Evolutionary conservation across 2,888 invertebrate species (phyloP).

Genomic region (Lamellibrachia columna): DNA sequence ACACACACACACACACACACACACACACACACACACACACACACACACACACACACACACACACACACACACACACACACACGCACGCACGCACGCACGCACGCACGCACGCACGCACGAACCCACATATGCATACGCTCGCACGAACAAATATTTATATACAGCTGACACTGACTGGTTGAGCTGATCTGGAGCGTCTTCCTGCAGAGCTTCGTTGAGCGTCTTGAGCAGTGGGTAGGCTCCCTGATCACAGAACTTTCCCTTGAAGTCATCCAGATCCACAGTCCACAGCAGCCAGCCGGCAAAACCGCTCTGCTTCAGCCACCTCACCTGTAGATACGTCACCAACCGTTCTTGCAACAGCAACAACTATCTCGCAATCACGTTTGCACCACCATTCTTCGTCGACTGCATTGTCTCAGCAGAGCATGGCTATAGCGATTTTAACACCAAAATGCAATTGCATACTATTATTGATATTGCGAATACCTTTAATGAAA

Average conservation of each 20-base stretch:
- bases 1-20: not conserved
- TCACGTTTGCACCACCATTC: too few species aligned
- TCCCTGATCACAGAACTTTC: not conserved
- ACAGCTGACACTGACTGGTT: not conserved
- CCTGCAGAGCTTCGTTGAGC: not conserved
- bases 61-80: not conserved
- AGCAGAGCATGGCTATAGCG: too few species aligned
- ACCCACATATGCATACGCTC: not conserved
- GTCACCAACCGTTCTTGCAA: not conserved
- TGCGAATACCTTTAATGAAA: too few species aligned
- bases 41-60: not conserved
- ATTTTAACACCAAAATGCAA: too few species aligned
- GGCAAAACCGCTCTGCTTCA: not conserved
- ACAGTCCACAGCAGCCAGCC: not conserved
- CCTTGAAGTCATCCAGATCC: not conserved
- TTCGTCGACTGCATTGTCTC: too few species aligned
- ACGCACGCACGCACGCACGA: not conserved
- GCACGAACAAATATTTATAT: too few species aligned
- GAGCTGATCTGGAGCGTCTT: not conserved
- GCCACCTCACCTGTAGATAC: not conserved
- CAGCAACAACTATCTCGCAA: not conserved
- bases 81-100: not conserved
- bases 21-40: not conserved
- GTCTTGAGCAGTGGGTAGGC: not conserved
- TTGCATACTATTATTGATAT: too few species aligned